Percentiles rank a stretch among this genome's conserved stretches.
Evolutionary conservation across 2,113 vertebrate species (phyloP).

Genomic region (Oncorhynchus kisutch): DNA sequence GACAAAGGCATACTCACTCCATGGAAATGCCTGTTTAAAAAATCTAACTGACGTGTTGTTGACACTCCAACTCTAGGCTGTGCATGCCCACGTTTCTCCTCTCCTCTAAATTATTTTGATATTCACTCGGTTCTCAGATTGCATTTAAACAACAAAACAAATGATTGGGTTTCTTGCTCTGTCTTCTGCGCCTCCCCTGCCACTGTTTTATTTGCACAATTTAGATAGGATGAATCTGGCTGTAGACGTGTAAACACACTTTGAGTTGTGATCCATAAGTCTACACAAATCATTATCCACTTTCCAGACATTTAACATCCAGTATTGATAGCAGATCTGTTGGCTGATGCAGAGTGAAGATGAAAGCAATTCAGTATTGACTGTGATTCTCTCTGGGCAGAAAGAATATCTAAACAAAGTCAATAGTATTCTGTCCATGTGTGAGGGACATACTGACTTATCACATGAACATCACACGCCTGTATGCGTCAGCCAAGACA

Average conservation of each 20-base stretch:
- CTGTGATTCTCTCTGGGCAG: neutral
- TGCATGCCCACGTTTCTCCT: neutral
- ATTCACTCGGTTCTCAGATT: constrained; percentile 8
- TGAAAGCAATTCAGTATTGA: neutral
- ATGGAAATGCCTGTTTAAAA: constrained; percentile 29
- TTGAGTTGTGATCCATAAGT: neutral
- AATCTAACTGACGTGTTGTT: constrained; percentile 2
- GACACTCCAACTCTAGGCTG: neutral
- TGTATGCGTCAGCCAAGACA: neutral
- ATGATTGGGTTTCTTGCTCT: neutral
- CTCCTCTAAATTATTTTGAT: neutral
- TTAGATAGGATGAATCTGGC: constrained; percentile 10
- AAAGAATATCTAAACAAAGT: neutral
- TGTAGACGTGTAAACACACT: neutral
- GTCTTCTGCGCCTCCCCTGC: neutral
- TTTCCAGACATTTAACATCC: neutral
- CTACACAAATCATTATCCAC: neutral
- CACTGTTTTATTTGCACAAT: constrained; percentile 19
- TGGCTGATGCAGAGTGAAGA: neutral
- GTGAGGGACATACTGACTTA: neutral
- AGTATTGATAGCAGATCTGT: neutral
- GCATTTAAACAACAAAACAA: neutral
- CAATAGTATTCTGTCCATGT: neutral
- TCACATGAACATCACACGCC: neutral
- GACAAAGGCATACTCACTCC: constrained; percentile 9